Evolutionary conservation across 2,888 invertebrate genomes (phyloP), one percentile per base, ranked within the genome.

Genomic region (Eretmocerus hayati): DNA sequence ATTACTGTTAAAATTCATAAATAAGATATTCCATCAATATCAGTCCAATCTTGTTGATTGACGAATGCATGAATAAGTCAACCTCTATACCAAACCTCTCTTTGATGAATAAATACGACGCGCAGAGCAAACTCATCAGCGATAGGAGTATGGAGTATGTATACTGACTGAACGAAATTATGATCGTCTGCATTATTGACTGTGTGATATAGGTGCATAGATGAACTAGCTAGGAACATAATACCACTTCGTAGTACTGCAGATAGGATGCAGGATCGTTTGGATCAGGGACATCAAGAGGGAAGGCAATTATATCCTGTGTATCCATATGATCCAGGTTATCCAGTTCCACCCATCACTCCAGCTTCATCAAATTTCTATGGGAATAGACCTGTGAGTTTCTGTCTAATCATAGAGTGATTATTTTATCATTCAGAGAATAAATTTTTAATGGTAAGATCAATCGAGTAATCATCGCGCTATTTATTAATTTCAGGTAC

Each of bases 181-280:
- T n/a, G n/a, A n/a, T n/a, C n/a, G n/a, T n/a, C n/a, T n/a, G n/a
- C n/a, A n/a, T n/a, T n/a, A n/a, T n/a, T n/a, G n/a, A n/a, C n/a
- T n/a, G n/a, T n/a, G n/a, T n/a, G n/a, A n/a, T n/a, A n/a, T 51
- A 68, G 68, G 48, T 68, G 68, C 41, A 59, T 68, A 58, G 57
- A 62, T 22, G 58, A 59, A 33, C 46, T 67, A 49, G 61, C 62
- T 3, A 19, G 13, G 20, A 42, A 20, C 9, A 37, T 46, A 44
- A 5, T 41, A 6, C 18, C 32, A 30, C 42, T 44, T 18, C 37
- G 31, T 22, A 52, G 37, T 18, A 46, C 30, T 18, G 19, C 19
- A 30, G 42, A 44, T 30, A 26, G 15, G 31, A 43, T 47, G 40
- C 16, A 37, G 6, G 41, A 50, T 42, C 44, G 50, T 2, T 18